These are phyloP conservation scores for Vollenhovia emeryi DNA, from an alignment of 1,140 invertebrate species.

Conservation along the genomic window DNA sequence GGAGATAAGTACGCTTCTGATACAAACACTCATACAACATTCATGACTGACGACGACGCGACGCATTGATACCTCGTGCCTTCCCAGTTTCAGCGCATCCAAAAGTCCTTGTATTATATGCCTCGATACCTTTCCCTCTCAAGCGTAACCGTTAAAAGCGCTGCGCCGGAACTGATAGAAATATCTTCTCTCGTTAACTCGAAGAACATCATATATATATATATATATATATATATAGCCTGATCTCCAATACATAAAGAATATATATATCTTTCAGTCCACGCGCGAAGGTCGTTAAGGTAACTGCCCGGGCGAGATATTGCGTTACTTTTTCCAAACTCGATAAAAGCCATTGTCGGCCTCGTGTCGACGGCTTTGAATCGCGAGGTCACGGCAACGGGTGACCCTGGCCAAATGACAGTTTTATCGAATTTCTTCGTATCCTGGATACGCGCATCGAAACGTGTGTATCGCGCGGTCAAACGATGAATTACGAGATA, in stretches of 20 bases:
- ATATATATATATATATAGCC: slow-evolving; percentile 14
- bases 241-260: background rate
- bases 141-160: slow-evolving; percentile 19
- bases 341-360: slow-evolving; percentile 60
- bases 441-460: background rate
- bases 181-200: slow-evolving; percentile 12
- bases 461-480: background rate
- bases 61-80: slow-evolving; percentile 66
- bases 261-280: background rate
- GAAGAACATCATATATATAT: background rate
- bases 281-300: slow-evolving; percentile 35
- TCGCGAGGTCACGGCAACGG: slow-evolving; percentile 7
- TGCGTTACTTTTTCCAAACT: slow-evolving; percentile 56
- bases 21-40: slow-evolving; percentile 78
- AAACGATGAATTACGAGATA: slow-evolving; percentile 31
- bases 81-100: slow-evolving; percentile 66
- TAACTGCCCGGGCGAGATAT: slow-evolving; percentile 27
- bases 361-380: slow-evolving; percentile 47
- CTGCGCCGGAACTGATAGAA: slow-evolving; percentile 15
- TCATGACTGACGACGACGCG: slow-evolving; percentile 71
- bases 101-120: slow-evolving; percentile 76
- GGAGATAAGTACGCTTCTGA: slow-evolving; percentile 69
- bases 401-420: slow-evolving; percentile 50
- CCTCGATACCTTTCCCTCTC: slow-evolving; percentile 38
- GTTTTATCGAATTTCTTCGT: slow-evolving; percentile 56